Percentiles rank a stretch among this genome's conserved stretches.
phyloP scores from a whole-genome alignment of 2,797 vertebrate species.

The Pelobates cultripes region DNA sequence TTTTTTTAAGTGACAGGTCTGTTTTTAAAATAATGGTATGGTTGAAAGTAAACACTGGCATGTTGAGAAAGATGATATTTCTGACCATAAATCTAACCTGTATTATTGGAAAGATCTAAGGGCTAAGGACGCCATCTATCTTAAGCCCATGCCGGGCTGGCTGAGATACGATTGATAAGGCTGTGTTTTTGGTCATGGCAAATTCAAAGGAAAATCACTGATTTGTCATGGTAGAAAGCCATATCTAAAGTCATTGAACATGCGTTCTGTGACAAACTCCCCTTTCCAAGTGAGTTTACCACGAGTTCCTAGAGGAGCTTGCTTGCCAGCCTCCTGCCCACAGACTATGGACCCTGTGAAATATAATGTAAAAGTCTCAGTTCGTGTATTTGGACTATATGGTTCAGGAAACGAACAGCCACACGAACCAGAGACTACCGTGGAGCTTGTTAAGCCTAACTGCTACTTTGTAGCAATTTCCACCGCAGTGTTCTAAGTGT shows the following conservation, averaged over 20 bases:
- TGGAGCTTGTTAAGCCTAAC: no score
- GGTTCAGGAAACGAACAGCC: no score
- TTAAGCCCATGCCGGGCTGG: neutral
- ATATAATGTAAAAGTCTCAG: no score
- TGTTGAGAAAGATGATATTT: slow-evolving; percentile 13
- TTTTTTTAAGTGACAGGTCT: no score
- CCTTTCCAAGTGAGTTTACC: no score
- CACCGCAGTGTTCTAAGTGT: no score
- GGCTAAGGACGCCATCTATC: neutral
- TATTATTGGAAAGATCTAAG: slow-evolving; percentile 38
- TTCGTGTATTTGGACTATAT: no score
- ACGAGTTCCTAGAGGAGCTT: no score
- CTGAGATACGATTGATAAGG: slow-evolving; percentile 35
- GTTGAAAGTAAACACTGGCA: slow-evolving; percentile 5
- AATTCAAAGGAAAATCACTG: slow-evolving; percentile 39
- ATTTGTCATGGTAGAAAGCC: slow-evolving; percentile 32
- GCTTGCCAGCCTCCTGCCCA: no score
- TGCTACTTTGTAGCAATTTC: no score
- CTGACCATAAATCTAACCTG: slow-evolving; percentile 20
- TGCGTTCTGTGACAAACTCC: neutral
- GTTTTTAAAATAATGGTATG: neutral
- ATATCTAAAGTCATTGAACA: slow-evolving; percentile 28
- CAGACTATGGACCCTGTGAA: no score
- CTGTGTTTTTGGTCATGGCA: slow-evolving; percentile 20
- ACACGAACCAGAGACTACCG: no score